Conservation (phyloP, 2,888 invertebrate species). For the Philereme transversata region DNA sequence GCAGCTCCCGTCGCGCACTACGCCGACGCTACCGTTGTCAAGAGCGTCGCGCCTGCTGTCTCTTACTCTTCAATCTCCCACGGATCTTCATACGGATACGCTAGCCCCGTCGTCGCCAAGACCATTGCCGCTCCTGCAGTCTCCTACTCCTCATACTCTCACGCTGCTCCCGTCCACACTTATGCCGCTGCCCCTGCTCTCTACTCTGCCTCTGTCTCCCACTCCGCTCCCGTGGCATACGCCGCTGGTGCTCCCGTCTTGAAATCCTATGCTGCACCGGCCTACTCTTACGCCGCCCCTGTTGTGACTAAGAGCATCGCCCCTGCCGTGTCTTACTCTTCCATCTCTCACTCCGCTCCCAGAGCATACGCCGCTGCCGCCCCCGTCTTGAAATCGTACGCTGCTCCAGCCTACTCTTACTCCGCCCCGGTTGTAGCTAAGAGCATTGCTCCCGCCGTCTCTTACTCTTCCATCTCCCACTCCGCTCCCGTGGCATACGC, state of each 20-base stretch:
- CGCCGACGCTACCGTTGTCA: constrained; percentile 38
- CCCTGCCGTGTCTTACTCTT: constrained; percentile 61
- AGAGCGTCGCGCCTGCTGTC: constrained; percentile 48
- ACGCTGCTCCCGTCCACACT: constrained; percentile 39
- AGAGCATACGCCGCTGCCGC: constrained; percentile 53
- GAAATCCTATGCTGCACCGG: constrained; percentile 52
- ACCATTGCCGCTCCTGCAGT: constrained; percentile 21
- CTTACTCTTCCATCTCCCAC: constrained; percentile 51
- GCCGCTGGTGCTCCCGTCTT: constrained; percentile 41
- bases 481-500: constrained; percentile 67
- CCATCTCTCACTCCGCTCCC: constrained; percentile 59
- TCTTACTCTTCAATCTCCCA: constrained; percentile 46
- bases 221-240: constrained; percentile 66
- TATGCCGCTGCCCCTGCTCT: constrained; percentile 28
- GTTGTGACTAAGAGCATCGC: constrained; percentile 56
- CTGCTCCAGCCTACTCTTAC: constrained; percentile 47
- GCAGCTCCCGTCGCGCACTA: constrained; percentile 45
- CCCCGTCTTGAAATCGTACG: constrained; percentile 56
- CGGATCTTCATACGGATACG: constrained; percentile 25
- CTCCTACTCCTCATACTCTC: constrained; percentile 40
- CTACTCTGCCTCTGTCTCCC: constrained; percentile 36
- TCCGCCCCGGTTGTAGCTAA: constrained; percentile 52
- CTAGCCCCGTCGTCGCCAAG: constrained; percentile 24
- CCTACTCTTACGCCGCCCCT: constrained; percentile 45
- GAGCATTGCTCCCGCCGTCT: constrained; percentile 58